Evolutionary conservation across 2,888 invertebrate genomes (phyloP).

Genomic region (Polymixis flavicincta): DNA sequence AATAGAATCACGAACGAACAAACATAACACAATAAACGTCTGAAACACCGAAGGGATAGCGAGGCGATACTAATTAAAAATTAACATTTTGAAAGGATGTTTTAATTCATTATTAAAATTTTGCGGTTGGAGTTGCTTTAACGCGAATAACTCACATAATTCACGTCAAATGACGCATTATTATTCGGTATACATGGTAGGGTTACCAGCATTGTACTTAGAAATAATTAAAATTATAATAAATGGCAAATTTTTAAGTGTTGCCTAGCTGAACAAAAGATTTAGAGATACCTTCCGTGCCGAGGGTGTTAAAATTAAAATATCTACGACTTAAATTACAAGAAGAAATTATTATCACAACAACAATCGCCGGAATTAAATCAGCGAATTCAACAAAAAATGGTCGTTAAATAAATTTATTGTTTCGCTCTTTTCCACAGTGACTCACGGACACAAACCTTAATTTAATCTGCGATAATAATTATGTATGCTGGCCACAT

Average conservation of each 20-base stretch:
- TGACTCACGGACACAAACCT: slow-evolving; percentile 47
- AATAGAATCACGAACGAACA: slow-evolving; percentile 14
- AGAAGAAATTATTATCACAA: slow-evolving; percentile 19
- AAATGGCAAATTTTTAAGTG: slow-evolving; percentile 22
- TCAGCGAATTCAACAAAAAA: slow-evolving; percentile 44
- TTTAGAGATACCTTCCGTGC: neutral
- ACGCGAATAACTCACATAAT: slow-evolving; percentile 82
- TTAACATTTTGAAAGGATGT: slow-evolving; percentile 88
- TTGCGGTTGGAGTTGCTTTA: slow-evolving; percentile 83
- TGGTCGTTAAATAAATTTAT: slow-evolving; percentile 53
- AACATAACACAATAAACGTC: slow-evolving; percentile 59
- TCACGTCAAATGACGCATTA: slow-evolving; percentile 81
- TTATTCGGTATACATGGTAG: slow-evolving; percentile 59
- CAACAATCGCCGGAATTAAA: slow-evolving; percentile 24
- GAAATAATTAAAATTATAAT: slow-evolving; percentile 29
- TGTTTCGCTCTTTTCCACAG: slow-evolving; percentile 47
- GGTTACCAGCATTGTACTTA: slow-evolving; percentile 42
- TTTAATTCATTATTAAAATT: slow-evolving; percentile 90
- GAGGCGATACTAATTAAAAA: slow-evolving; percentile 85
- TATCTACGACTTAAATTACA: slow-evolving; percentile 29
- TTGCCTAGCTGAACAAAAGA: slow-evolving; percentile 25
- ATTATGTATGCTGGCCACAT: slow-evolving; percentile 55
- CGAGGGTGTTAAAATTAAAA: slow-evolving; percentile 23
- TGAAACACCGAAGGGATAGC: slow-evolving; percentile 66
- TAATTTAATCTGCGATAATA: slow-evolving; percentile 55